These are phyloP conservation scores for Lasioglossum marginatum DNA, from an alignment of 2,888 invertebrate genomes.

Conservation along the genomic window DNA sequence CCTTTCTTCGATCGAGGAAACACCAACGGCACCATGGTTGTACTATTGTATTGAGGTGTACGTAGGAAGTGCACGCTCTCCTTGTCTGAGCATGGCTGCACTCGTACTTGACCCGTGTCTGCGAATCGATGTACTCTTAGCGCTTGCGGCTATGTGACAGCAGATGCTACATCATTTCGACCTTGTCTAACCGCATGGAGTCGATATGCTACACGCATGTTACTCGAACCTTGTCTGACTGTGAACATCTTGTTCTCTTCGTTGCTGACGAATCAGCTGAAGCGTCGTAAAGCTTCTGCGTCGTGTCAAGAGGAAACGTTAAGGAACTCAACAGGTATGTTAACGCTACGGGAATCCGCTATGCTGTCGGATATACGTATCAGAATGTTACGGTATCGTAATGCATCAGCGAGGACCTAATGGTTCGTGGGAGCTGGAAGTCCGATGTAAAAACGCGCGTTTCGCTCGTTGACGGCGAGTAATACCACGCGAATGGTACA, in stretches of 20 bases:
- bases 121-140: slow-evolving; percentile 9
- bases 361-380: neutral
- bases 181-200: neutral
- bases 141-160: neutral
- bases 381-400: neutral
- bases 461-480: neutral
- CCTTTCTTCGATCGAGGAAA: neutral
- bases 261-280: neutral
- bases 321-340: slow-evolving; percentile 1
- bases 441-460: neutral
- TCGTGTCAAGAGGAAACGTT: neutral
- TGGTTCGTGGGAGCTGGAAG: neutral
- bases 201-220: neutral
- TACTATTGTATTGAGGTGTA: neutral
- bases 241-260: neutral
- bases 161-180: slow-evolving; percentile 11
- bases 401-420: neutral
- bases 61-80: neutral
- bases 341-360: neutral
- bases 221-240: neutral
- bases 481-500: slow-evolving; percentile 16
- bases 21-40: neutral
- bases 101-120: slow-evolving; percentile 10
- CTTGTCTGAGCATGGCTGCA: neutral
- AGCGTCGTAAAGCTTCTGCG: neutral